These are phyloP conservation scores for Beroe ovata DNA, from an alignment of 37 sponge, comb jelly and placozoan genomes.

Conservation along the genomic window DNA sequence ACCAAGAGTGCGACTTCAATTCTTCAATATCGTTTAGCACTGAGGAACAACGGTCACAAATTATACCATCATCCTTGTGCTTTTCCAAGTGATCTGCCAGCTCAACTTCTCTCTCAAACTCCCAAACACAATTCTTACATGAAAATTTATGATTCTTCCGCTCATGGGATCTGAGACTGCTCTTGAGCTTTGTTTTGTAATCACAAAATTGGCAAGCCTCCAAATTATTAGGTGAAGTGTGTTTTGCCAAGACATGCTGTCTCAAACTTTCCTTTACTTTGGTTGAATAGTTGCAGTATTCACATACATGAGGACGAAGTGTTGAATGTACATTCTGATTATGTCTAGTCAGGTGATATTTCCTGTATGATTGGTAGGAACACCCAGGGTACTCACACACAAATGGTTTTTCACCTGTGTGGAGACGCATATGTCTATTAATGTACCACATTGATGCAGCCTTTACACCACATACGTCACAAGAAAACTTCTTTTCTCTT, in stretches of 20 bases:
- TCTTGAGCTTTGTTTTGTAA: not conserved
- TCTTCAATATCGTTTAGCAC: constrained; percentile 3
- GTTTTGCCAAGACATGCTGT: not conserved
- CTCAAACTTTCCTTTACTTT: constrained; percentile 3
- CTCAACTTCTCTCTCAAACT: not conserved
- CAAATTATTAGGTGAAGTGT: constrained; percentile 1
- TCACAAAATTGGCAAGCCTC: constrained; percentile 35
- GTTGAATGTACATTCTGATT: constrained; percentile 2
- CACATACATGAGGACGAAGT: not conserved
- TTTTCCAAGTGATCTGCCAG: not conserved
- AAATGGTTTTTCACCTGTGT: constrained; percentile 59
- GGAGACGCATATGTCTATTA: constrained; percentile 7
- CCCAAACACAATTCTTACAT: constrained; percentile 23
- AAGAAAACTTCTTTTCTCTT: constrained; percentile 39
- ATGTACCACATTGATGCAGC: constrained; percentile 28
- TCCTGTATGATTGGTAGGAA: not conserved
- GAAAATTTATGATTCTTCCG: not conserved
- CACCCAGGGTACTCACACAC: constrained; percentile 49
- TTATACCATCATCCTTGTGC: constrained; percentile 11
- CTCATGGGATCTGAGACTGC: not conserved
- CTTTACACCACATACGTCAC: constrained; percentile 37
- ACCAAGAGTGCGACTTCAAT: not conserved
- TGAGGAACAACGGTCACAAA: not conserved
- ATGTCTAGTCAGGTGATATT: constrained; percentile 15
- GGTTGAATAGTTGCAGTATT: constrained; percentile 12